Evolutionary conservation across 2,888 invertebrate species (phyloP), one percentile per base, ranked within the genome.

Genomic region (Eristalis tenax): DNA sequence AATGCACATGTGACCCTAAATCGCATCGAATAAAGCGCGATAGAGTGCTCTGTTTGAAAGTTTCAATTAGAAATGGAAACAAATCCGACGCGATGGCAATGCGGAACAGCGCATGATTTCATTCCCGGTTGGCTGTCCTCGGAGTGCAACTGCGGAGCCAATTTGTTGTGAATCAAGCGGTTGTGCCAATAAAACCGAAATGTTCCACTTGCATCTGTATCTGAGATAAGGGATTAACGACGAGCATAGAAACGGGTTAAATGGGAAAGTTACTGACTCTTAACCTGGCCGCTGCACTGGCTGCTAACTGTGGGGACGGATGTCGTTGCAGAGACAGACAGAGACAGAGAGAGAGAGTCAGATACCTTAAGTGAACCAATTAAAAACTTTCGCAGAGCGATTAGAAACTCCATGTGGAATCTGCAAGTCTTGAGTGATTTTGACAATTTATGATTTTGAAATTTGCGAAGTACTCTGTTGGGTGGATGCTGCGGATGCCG

Each of bases 71-170:
- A 15, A 4, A 18, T 8, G 3, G 4, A 59, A 59, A 59, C 38
- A 23, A 23, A 13, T 23, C 22, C 57, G 11, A 22, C 23, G 57
- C 57, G 11, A 22, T 57, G 57, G 57, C 13, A 57, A 11, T 23
- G 13, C 23, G 23, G 23, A 23, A 23, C 23, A 2, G 10, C 32
- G 4, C 23, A 13, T 10, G 10, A 22, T 10, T 57, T 1, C 11
- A 1, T n/a, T 18, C 18, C 32, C 18, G 6, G 11, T 22, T 32
- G 28, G 75, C 28, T 59, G 59, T 32, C 57, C 66, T 32, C 22
- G 43, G 66, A 43, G 32, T 43, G 28, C 40, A 32, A 43, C 75
- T 28, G 40, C 40, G 15, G 57, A 66, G 75, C 68, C 76, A 76
- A 76, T 76, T 68, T 76, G 43, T 18, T 59, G 38, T 5, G 70